Base-by-base conservation (phyloP, 2,888 invertebrate species). In the Rotaria macrura region DNA sequence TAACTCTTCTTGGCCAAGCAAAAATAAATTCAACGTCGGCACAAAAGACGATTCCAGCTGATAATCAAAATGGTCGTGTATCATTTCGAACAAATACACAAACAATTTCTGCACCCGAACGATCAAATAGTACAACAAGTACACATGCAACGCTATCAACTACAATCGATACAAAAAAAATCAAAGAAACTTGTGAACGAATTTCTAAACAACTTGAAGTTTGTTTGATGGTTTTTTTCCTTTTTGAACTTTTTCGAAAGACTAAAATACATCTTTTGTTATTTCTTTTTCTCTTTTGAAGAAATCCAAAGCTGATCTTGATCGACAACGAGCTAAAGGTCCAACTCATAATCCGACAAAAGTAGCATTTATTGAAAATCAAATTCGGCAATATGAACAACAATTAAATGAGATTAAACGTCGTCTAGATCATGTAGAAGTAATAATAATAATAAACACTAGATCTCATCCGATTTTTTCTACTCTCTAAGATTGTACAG, bases 1-100 rank as follows among this genome's bases (percentile, higher is more conserved):
- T 79, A n/a, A 79, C 79, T 79, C 43, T 79, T 43, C 79, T 79
- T 25, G 79, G 79, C n/a, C 79, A 79, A 43, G 43, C 79, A 40
- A 65, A 65, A 65, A 14, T 65, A 34, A 43, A 14, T 79, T 43
- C 79, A 79, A 43, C 3, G 43, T 43, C 43, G 1, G 4, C 79
- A 23, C 79, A 79, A 79, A 79, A 79, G 43, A 6, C 38, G 7
- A 43, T 25, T 40, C 79, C 79, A 79, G 3, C 12, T 43, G 43
- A 40, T 43, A 79, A 40, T 79, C 79, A 79, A 79, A 79, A 79
- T 79, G 79, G 79, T 43, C 65, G 65, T 14, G 14, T 65, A 65
- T 12, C 79, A 43, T 43, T 79, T 79, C 79, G 79, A 43, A 65
- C 65, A 65, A 65, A 65, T 65, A 14, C 17, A 17, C 34, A 34